These are phyloP conservation scores for Bolborhynchus lineola DNA, from an alignment of 2,113 vertebrate species.

Conservation along the genomic window DNA sequence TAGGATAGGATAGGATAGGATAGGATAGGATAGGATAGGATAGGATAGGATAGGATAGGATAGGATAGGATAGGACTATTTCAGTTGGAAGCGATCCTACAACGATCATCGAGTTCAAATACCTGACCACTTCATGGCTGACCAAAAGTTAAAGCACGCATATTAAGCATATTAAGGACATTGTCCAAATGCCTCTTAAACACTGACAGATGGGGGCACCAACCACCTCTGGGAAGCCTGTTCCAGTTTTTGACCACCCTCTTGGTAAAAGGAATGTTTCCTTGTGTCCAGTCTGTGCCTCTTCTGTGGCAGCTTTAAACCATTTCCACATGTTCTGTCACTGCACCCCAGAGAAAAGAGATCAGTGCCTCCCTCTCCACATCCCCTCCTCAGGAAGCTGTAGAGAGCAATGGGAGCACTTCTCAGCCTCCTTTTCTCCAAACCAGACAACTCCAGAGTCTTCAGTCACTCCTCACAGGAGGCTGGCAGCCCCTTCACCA, in stretches of 20 bases:
- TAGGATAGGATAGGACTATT: not conserved
- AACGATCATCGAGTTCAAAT: not conserved
- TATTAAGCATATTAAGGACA: not conserved
- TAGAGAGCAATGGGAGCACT: not conserved
- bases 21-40: not conserved
- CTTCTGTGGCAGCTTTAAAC: not conserved
- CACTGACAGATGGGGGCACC: not conserved
- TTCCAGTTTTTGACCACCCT: not conserved
- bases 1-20: too few relatives aligned
- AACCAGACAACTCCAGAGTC: not conserved
- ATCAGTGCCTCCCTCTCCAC: not conserved
- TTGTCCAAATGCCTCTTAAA: not conserved
- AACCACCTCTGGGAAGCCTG: not conserved
- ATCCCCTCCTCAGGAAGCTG: not conserved
- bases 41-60: not conserved
- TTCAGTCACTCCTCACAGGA: rapidly evolving
- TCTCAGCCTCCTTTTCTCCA: not conserved
- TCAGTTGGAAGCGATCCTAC: not conserved
- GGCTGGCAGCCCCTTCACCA: not conserved
- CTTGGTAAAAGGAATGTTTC: not conserved
- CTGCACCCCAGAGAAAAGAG: not conserved
- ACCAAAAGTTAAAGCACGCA: not conserved
- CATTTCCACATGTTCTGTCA: not conserved
- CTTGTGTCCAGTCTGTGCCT: not conserved
- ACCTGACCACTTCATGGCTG: not conserved